Evolutionary conservation across 1,140 invertebrate genomes (phyloP).

Genomic region (Gerris buenoi): DNA sequence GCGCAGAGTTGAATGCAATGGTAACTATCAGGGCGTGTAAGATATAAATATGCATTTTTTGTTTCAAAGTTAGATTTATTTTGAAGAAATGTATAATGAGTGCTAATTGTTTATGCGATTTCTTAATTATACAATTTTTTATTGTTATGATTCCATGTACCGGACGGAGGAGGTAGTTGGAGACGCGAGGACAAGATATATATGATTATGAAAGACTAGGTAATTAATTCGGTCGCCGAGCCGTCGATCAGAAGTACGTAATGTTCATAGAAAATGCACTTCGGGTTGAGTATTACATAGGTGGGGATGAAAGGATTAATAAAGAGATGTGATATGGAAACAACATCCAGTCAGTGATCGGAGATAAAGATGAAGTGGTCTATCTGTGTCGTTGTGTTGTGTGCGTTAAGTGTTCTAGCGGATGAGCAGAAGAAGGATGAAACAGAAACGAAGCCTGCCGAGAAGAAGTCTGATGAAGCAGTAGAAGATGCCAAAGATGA

Average conservation of each 20-base stretch:
- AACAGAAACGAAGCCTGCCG: neutral
- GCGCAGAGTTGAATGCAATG: no score
- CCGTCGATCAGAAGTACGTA: no score
- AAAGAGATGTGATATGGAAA: neutral
- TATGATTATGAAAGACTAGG: neutral
- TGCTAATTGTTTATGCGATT: no score
- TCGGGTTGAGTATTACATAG: neutral
- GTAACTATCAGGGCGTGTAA: neutral
- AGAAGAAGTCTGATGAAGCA: no score
- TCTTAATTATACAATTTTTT: no score
- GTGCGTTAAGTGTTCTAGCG: neutral
- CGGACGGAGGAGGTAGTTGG: no score
- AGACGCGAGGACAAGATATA: no score
- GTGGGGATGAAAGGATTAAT: neutral
- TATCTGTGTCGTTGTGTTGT: neutral
- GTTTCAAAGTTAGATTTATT: neutral
- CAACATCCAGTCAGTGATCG: neutral
- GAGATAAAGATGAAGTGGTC: constrained; percentile 1
- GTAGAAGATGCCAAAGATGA: no score
- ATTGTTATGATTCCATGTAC: no score
- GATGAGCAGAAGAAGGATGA: neutral
- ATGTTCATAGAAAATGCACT: neutral
- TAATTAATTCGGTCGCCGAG: no score
- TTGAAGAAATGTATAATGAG: neutral
- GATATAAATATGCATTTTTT: neutral